Base-by-base conservation (phyloP, 2,888 invertebrate genomes). In the Idaea aversata region DNA sequence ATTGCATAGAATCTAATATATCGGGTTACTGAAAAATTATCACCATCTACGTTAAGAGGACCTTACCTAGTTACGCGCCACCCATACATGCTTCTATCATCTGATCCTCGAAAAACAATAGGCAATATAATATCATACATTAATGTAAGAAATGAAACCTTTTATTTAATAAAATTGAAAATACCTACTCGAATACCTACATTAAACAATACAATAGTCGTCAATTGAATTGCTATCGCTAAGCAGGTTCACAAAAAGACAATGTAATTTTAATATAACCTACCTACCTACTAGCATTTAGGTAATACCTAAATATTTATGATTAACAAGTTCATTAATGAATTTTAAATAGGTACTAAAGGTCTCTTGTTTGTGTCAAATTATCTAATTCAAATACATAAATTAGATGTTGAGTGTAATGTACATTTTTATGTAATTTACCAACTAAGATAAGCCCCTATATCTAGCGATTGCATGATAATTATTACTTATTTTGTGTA, bases 371-470 rank as follows among this genome's bases (percentile, higher is more conserved):
- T 80, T 81, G 77, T 85, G 78, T 82, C 79, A 78, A 82, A 79
- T 77, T 79, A 82, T 79, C 78, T 73, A 81, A 80, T 80, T 79
- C 79, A 74, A 79, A 76, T 78, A 72, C 64, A 66, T 59, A 65
- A 67, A 67, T 71, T 75, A 79, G 74, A 79, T 80, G 75, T 84
- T 80, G 79, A 81, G 84, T 82, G 83, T 86, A 83, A 83, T 87
- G 85, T 89, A 87, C 80, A 88, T 87, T 88, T 75, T 71, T 76
- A 83, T 79, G 81, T 87, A 74, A 87, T 80, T 86, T 88, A 90
- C 85, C 85, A 86, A 86, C 79, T 90, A 90, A 83, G 73, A 70
- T 87, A 85, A 88, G 82, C 76, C 79, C 66, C 63, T 68, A 68
- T 68, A 68, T 16, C 65, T 81, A 87, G 85, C 80, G 69, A 80